These are phyloP conservation scores for Labrus mixtus DNA, from an alignment of 2,113 vertebrate species.

Conservation along the genomic window DNA sequence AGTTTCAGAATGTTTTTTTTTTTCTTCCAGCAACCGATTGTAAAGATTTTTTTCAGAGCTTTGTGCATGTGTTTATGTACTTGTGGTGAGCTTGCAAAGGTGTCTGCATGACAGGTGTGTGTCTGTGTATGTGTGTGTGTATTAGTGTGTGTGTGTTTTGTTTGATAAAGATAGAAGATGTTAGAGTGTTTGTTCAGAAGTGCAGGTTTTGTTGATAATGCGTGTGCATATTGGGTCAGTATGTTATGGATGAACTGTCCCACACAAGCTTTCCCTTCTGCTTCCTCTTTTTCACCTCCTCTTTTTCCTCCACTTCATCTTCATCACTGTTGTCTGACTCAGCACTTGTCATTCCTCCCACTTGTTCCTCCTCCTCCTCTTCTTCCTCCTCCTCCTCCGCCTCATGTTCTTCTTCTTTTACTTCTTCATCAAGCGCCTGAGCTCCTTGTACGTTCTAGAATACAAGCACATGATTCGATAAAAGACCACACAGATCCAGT, in stretches of 20 bases:
- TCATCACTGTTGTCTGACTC: conserved; percentile 93
- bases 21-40: conserved; percentile 55
- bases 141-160: conserved; percentile 29
- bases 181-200: conserved; percentile 16
- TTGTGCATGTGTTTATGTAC: conserved; percentile 16
- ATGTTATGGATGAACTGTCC: conserved; percentile 90
- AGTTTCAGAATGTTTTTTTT: conserved; percentile 24
- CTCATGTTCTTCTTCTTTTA: conserved; percentile 73
- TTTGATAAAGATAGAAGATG: not conserved
- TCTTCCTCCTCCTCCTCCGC: conserved; percentile 82
- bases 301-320: conserved; percentile 84
- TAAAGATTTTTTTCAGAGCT: conserved; percentile 50
- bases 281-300: conserved; percentile 66
- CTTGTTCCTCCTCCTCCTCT: conserved; percentile 86
- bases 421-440: conserved; percentile 59
- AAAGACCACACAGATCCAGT: not conserved
- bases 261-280: conserved; percentile 87
- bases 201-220: conserved; percentile 25
- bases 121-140: conserved; percentile 6
- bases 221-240: conserved; percentile 79
- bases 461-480: conserved; percentile 10
- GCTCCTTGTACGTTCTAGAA: conserved; percentile 64
- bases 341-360: conserved; percentile 88
- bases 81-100: not conserved
- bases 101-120: conserved; percentile 14